These are phyloP conservation scores for Esox lucius DNA, from an alignment of 2,797 vertebrate species.

Conservation along the genomic window DNA sequence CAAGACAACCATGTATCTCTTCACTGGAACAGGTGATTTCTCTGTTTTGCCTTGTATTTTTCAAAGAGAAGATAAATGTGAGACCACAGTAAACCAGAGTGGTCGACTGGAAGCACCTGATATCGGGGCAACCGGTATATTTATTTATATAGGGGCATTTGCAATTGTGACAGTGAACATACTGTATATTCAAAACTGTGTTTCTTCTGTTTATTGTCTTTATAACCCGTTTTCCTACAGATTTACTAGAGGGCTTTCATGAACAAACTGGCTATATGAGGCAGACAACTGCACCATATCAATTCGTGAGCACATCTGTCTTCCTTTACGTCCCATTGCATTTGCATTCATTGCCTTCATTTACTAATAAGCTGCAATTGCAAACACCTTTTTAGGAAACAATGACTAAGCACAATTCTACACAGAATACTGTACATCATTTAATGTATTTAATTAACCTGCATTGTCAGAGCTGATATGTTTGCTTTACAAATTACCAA, in stretches of 20 bases:
- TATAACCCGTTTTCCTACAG: constrained; percentile 10
- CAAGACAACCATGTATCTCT: not conserved
- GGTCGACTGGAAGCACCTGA: not conserved
- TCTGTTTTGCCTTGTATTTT: too few species aligned
- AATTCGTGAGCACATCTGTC: constrained; percentile 49
- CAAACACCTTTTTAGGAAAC: not conserved
- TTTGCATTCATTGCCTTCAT: constrained; percentile 37
- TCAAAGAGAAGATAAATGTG: not conserved
- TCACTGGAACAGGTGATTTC: not conserved
- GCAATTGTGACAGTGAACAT: not conserved
- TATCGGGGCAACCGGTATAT: too few species aligned
- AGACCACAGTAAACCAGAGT: not conserved
- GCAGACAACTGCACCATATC: constrained; percentile 44
- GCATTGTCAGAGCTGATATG: too few species aligned
- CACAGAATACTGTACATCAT: too few species aligned
- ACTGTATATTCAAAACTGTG: not conserved
- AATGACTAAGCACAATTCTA: too few species aligned
- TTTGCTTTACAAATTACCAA: not conserved
- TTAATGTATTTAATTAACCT: too few species aligned
- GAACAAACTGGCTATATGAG: constrained; percentile 42
- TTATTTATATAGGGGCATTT: not conserved
- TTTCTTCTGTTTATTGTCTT: not conserved
- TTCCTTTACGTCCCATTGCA: constrained; percentile 45
- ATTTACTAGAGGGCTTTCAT: constrained; percentile 32
- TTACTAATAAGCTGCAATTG: constrained; percentile 46